These are phyloP conservation scores for Epizoanthus rinbou DNA, from an alignment of 92 coral and sea anemone genomes.

Conservation along the genomic window DNA sequence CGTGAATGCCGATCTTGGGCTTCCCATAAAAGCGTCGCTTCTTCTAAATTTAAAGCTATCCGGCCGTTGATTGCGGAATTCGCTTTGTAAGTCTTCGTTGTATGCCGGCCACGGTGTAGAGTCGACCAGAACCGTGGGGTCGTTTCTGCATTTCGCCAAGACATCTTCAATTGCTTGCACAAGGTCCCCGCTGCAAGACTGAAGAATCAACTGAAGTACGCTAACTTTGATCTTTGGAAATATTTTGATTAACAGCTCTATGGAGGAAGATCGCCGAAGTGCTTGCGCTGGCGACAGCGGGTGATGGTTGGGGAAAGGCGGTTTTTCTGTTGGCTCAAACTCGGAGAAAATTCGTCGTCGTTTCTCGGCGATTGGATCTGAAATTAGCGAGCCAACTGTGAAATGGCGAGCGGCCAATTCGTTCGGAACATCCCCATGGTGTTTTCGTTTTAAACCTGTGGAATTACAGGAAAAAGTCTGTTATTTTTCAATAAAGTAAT, in stretches of 20 bases:
- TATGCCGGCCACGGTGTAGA: slow-evolving; percentile 74
- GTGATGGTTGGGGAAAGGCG: slow-evolving; percentile 52
- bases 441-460: slow-evolving; percentile 73
- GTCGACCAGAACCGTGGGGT: slow-evolving; percentile 67
- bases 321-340: slow-evolving; percentile 75
- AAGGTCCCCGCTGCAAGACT: slow-evolving; percentile 92
- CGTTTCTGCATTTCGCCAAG: slow-evolving; percentile 77
- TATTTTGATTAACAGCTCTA: slow-evolving; percentile 89
- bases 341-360: slow-evolving; percentile 73
- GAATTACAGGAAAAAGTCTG: not conserved
- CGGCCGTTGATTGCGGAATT: slow-evolving; percentile 61
- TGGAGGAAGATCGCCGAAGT: slow-evolving; percentile 80
- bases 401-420: slow-evolving; percentile 58
- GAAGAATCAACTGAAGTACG: slow-evolving; percentile 88
- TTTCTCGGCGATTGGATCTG: slow-evolving; percentile 68
- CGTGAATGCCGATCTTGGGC: slow-evolving; percentile 83
- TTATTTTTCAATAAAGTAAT: slow-evolving; percentile 17
- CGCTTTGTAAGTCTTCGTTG: slow-evolving; percentile 67
- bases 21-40: slow-evolving; percentile 67
- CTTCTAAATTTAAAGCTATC: slow-evolving; percentile 74
- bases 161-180: slow-evolving; percentile 97
- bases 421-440: slow-evolving; percentile 46
- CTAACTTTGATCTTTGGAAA: slow-evolving; percentile 96
- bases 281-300: slow-evolving; percentile 61
- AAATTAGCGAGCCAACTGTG: slow-evolving; percentile 53